Conservation (phyloP, 2,888 invertebrate genomes). For the Opisthograptis luteolata region DNA sequence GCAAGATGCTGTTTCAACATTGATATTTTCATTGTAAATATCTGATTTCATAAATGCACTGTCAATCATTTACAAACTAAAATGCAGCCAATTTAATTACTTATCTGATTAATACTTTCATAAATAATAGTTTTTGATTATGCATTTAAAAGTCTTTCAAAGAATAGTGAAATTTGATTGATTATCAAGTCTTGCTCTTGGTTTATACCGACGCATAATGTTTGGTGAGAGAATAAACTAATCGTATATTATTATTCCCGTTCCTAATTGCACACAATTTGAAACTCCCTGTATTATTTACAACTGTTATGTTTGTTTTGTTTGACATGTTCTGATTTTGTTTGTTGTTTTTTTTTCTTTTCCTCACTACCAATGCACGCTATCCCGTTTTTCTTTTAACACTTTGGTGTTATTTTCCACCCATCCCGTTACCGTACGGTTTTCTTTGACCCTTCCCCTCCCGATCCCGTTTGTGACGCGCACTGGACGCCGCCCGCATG, state of each 20-base stretch:
- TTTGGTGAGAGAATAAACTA: conserved; percentile 78
- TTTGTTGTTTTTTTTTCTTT: conserved; percentile 81
- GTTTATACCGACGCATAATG: conserved; percentile 61
- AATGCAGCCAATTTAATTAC: too few species aligned
- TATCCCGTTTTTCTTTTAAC: conserved; percentile 72
- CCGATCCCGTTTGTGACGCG: conserved; percentile 65
- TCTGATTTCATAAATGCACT: conserved; percentile 26
- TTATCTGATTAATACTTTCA: too few species aligned
- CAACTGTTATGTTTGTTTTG: conserved; percentile 72
- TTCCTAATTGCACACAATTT: conserved; percentile 79
- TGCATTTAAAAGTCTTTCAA: not conserved
- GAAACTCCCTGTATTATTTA: conserved; percentile 57
- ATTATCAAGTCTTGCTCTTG: conserved; percentile 64
- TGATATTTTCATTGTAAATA: conserved; percentile 30
- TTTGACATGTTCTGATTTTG: conserved; percentile 81
- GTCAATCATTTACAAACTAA: too few species aligned
- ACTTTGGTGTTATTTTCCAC: conserved; percentile 72
- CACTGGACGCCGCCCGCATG: conserved; percentile 85
- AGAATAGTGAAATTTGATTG: not conserved
- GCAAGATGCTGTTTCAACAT: conserved; percentile 53
- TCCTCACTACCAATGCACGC: conserved; percentile 80
- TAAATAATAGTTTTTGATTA: too few species aligned
- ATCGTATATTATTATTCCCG: conserved; percentile 76
- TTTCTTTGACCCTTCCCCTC: conserved; percentile 62
- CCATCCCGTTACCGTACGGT: conserved; percentile 74